phyloP scores from a whole-genome alignment of 1,140 invertebrate species.

The Papilio polytes region DNA sequence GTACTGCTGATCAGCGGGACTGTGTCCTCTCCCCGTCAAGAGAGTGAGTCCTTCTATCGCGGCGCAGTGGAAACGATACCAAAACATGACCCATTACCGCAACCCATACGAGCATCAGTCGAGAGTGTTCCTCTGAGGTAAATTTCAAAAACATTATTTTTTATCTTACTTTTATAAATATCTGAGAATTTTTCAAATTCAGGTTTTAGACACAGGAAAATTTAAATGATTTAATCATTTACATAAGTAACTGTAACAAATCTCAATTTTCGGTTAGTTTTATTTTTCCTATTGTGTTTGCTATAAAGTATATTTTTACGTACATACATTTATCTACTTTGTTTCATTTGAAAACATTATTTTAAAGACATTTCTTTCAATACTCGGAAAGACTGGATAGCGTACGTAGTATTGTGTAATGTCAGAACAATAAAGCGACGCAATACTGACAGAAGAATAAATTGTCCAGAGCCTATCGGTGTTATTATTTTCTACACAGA shows the following conservation, averaged over 20 bases:
- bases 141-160: slow-evolving; percentile 36
- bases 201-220: background rate
- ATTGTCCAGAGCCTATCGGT: too few species aligned
- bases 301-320: background rate
- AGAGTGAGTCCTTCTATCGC: slow-evolving; percentile 59
- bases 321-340: too few species aligned
- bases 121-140: slow-evolving; percentile 79
- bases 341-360: too few species aligned
- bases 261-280: background rate
- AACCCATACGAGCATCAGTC: slow-evolving; percentile 72
- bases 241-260: background rate
- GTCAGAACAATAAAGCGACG: too few species aligned
- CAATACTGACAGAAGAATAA: too few species aligned
- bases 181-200: background rate
- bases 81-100: slow-evolving; percentile 64
- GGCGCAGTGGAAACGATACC: slow-evolving; percentile 73
- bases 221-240: background rate
- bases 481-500: too few species aligned
- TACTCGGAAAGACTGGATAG: too few species aligned
- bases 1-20: slow-evolving; percentile 54
- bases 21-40: slow-evolving; percentile 62
- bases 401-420: too few species aligned
- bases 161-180: background rate
- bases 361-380: too few species aligned
- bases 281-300: background rate